A percentile compares a stretch with the other conserved stretches of the same genome.
These are phyloP conservation scores for Carterocephalus palaemon DNA, from an alignment of 2,888 invertebrate genomes.

Conservation along the genomic window DNA sequence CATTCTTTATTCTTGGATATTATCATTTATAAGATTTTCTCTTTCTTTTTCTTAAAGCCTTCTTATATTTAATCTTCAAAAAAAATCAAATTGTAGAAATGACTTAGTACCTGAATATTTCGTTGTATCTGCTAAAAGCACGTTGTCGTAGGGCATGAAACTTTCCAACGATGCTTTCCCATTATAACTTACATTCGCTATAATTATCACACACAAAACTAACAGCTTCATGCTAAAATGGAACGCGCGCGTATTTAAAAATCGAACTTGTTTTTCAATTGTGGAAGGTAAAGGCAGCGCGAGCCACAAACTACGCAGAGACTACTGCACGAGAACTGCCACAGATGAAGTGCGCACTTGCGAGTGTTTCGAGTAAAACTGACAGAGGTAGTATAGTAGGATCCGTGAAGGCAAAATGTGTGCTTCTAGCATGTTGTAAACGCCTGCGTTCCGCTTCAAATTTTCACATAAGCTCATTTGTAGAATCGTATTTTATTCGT, in stretches of 20 bases:
- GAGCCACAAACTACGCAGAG: not conserved
- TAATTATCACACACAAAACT: constrained; percentile 56
- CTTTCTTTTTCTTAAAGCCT: too few relatives aligned
- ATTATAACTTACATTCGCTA: constrained; percentile 61
- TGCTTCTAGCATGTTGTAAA: too few relatives aligned
- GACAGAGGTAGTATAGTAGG: constrained; percentile 24
- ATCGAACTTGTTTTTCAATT: constrained; percentile 7
- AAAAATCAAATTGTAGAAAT: too few relatives aligned
- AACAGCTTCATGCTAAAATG: constrained; percentile 52
- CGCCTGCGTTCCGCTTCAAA: too few relatives aligned
- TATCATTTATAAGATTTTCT: too few relatives aligned
- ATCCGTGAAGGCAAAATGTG: too few relatives aligned
- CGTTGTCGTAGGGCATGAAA: constrained; percentile 51
- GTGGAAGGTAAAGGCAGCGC: not conserved
- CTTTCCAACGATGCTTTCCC: constrained; percentile 68
- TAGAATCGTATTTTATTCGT: too few relatives aligned
- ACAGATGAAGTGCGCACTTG: constrained; percentile 24
- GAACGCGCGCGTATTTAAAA: constrained; percentile 1
- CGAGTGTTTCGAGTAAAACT: constrained; percentile 30
- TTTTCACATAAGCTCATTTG: too few relatives aligned
- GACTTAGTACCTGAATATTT: constrained; percentile 58
- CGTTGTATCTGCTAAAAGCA: constrained; percentile 58
- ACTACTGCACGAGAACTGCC: constrained; percentile 9
- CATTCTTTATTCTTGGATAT: too few relatives aligned
- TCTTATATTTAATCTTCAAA: too few relatives aligned